These are phyloP conservation scores for Aegotheles bennettii DNA, from an alignment of 2,113 vertebrate genomes.

Conservation along the genomic window DNA sequence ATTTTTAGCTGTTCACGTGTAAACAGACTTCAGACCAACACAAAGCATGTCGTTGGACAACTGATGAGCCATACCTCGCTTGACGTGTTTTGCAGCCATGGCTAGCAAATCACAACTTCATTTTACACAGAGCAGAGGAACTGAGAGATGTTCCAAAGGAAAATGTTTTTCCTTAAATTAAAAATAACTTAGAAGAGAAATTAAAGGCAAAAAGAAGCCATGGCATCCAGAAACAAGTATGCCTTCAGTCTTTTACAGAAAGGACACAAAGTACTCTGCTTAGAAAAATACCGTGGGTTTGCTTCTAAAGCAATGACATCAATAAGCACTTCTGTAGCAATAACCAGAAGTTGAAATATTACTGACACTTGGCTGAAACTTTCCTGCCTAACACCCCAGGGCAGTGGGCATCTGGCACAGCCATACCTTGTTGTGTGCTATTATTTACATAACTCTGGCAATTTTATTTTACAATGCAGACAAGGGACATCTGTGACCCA, in stretches of 20 bases:
- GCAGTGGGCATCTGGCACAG: background rate
- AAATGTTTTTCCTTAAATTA: too few relatives aligned
- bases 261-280: background rate
- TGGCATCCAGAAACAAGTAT: background rate
- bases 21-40: background rate
- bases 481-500: constrained; percentile 5
- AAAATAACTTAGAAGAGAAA: too few relatives aligned
- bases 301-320: background rate
- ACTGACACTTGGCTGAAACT: background rate
- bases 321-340: background rate
- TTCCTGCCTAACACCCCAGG: background rate
- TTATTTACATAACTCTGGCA: background rate
- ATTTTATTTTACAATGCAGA: background rate
- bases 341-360: background rate
- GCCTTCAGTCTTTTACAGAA: background rate
- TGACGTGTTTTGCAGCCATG: background rate
- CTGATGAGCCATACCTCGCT: background rate
- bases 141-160: background rate
- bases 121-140: background rate
- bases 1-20: background rate
- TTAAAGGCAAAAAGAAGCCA: background rate
- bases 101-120: background rate
- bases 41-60: background rate
- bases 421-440: background rate
- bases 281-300: background rate